phyloP scores from a whole-genome alignment of 2,113 vertebrate genomes.

The Daboia siamensis region DNA sequence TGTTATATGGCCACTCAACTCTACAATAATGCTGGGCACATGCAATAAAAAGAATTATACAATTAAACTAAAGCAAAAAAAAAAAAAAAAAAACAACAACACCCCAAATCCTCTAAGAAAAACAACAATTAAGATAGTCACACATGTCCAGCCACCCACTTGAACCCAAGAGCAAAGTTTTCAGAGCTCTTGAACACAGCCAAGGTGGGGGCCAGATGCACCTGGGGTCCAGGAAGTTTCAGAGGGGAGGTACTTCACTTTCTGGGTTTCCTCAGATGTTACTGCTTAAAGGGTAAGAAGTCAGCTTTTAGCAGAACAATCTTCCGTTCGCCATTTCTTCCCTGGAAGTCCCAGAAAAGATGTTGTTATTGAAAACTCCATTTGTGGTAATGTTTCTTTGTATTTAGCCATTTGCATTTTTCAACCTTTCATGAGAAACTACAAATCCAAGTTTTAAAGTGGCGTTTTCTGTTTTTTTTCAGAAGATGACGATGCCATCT shows the following conservation, averaged over 20 bases:
- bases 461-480: conserved; percentile 23
- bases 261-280: not conserved
- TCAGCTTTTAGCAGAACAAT: not conserved
- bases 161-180: not conserved
- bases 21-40: not conserved
- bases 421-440: not conserved
- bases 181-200: not conserved
- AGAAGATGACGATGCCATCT: conserved; percentile 20
- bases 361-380: not conserved
- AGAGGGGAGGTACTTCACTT: not conserved
- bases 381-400: not conserved
- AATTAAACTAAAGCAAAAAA: not conserved
- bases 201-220: not conserved
- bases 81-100: not conserved
- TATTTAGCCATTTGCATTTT: not conserved
- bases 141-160: not conserved
- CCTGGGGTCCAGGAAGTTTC: not conserved
- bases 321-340: not conserved
- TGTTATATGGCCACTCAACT: not conserved
- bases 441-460: conserved; percentile 9
- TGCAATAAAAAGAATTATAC: not conserved
- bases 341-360: not conserved
- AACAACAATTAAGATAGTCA: not conserved
- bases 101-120: not conserved
- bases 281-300: not conserved